Percentiles rank a stretch among this genome's conserved stretches.
Evolutionary conservation across 2,888 invertebrate genomes (phyloP).

Genomic region (Electrophaes corylata): DNA sequence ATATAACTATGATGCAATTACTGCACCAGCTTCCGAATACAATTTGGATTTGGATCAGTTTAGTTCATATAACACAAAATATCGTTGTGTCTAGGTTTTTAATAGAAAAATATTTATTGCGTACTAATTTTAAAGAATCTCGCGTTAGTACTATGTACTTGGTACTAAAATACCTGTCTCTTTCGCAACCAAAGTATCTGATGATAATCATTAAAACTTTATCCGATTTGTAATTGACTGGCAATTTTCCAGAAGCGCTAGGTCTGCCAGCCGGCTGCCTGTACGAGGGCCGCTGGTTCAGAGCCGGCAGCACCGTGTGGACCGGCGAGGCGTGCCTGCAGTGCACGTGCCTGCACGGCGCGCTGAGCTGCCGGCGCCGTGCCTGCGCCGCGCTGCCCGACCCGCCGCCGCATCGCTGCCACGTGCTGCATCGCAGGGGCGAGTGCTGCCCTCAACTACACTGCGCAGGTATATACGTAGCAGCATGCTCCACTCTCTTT

Average conservation of each 20-base stretch:
- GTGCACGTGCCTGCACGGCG: slow-evolving; percentile 89
- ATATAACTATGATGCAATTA: no score
- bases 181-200: neutral
- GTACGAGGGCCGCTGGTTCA: slow-evolving; percentile 88
- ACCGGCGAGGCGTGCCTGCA: slow-evolving; percentile 91
- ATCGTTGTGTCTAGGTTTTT: no score
- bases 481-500: no score
- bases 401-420: slow-evolving; percentile 90
- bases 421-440: slow-evolving; percentile 86
- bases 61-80: no score
- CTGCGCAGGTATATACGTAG: slow-evolving; percentile 85
- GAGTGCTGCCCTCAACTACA: slow-evolving; percentile 91
- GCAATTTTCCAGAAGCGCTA: neutral
- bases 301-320: slow-evolving; percentile 86
- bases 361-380: slow-evolving; percentile 90
- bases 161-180: no score
- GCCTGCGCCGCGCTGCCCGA: slow-evolving; percentile 90
- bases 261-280: slow-evolving; percentile 83
- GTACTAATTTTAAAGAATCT: no score
- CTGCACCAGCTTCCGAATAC: no score
- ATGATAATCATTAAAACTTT: neutral
- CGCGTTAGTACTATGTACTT: no score
- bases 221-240: neutral
- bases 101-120: no score
- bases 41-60: no score